phyloP scores from a whole-genome alignment of 2,113 vertebrate species.

The Dolichallabes microphthalmus region DNA sequence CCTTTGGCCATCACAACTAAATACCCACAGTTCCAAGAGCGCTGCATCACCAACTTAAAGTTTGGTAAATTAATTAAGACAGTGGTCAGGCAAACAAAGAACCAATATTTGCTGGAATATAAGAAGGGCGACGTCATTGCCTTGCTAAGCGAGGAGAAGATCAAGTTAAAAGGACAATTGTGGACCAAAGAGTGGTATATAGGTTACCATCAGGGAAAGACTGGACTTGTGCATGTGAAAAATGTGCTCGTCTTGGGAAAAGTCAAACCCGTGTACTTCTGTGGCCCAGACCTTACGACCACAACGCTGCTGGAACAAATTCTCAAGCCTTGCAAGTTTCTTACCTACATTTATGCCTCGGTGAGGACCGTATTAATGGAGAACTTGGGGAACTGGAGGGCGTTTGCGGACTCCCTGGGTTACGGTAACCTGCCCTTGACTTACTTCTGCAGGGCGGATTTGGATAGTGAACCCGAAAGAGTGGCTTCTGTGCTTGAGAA shows the following conservation, averaged over 20 bases:
- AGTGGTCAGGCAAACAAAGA: conserved; percentile 88
- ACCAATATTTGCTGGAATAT: conserved; percentile 93
- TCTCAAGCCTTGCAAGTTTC: conserved; percentile 91
- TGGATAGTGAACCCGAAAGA: conserved; percentile 89
- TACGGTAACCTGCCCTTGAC: conserved; percentile 82
- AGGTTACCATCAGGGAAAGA: conserved; percentile 89
- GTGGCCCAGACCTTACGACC: conserved; percentile 88
- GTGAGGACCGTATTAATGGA: conserved; percentile 95
- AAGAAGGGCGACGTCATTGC: conserved; percentile 91
- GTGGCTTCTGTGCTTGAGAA: conserved; percentile 95
- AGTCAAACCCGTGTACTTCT: conserved; percentile 81
- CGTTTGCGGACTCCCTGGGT: conserved; percentile 88
- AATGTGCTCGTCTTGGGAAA: conserved; percentile 89
- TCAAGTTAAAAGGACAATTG: conserved; percentile 88
- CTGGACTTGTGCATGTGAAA: conserved; percentile 90
- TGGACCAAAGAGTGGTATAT: conserved; percentile 99
- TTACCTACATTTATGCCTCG: conserved; percentile 95
- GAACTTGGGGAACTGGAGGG: conserved; percentile 89
- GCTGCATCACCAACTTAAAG: conserved; percentile 82
- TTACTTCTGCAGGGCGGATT: conserved; percentile 87
- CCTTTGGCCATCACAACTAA: conserved; percentile 83
- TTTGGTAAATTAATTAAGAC: conserved; percentile 93
- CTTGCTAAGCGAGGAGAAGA: conserved; percentile 91
- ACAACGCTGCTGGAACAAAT: conserved; percentile 88
- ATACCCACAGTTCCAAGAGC: conserved; percentile 90